These are phyloP conservation scores for Agriopis leucophaearia DNA, from an alignment of 2,888 invertebrate species.

Conservation along the genomic window DNA sequence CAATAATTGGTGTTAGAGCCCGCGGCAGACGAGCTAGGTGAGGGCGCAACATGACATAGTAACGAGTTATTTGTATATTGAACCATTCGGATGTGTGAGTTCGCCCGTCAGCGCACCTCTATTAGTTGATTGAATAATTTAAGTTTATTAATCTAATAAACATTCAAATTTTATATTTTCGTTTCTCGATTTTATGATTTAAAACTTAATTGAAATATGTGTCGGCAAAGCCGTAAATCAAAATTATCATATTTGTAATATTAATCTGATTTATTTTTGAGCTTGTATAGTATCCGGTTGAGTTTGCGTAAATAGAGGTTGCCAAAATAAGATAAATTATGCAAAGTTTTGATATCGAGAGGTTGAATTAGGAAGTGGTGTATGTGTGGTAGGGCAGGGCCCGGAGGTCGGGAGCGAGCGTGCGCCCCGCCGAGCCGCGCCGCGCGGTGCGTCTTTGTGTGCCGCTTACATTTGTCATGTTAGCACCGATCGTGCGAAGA, in stretches of 20 bases:
- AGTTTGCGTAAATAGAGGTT: conserved; percentile 36
- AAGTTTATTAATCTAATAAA: conserved; percentile 52
- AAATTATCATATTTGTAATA: conserved; percentile 51
- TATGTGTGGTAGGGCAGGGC: conserved; percentile 59
- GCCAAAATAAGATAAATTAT: conserved; percentile 2
- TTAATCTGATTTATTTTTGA: conserved; percentile 48
- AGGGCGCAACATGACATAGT: conserved; percentile 67
- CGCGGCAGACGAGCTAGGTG: conserved; percentile 54
- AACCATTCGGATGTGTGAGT: conserved; percentile 60
- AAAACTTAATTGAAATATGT: conserved; percentile 52
- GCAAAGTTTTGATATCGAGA: not conserved
- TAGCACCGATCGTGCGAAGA: conserved; percentile 83
- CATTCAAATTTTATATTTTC: conserved; percentile 49
- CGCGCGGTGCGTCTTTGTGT: conserved; percentile 72
- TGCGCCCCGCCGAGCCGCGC: conserved; percentile 52
- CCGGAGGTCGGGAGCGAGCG: conserved; percentile 63
- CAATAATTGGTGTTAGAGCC: conserved; percentile 76
- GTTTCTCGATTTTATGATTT: conserved; percentile 50
- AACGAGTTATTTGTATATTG: conserved; percentile 70
- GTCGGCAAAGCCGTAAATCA: conserved; percentile 48
- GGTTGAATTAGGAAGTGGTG: conserved; percentile 27
- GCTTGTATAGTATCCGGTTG: conserved; percentile 42
- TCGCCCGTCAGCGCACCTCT: conserved; percentile 42
- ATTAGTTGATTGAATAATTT: conserved; percentile 53
- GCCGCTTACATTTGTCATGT: conserved; percentile 81